These are phyloP conservation scores for Prunella fulvescens DNA, from an alignment of 2,113 vertebrate genomes.

Conservation along the genomic window DNA sequence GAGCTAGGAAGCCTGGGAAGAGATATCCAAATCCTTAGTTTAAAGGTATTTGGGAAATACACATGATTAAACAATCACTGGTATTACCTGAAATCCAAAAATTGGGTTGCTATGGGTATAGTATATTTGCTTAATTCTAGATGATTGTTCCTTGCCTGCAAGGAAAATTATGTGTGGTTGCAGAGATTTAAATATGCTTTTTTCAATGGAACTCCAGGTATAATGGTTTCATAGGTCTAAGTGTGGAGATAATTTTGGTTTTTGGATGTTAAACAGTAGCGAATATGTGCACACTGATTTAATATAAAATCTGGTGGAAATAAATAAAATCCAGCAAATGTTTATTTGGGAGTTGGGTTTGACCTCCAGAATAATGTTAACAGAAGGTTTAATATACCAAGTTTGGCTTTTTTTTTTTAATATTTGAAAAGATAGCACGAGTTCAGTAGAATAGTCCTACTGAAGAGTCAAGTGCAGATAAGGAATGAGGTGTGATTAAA, in stretches of 20 bases:
- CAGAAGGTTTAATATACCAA: neutral
- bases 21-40: constrained; percentile 31
- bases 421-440: neutral
- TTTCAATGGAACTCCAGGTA: constrained; percentile 44
- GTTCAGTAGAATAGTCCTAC: neutral
- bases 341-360: constrained; percentile 30
- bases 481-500: constrained; percentile 13
- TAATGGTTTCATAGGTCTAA: constrained; percentile 45
- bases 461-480: neutral
- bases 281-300: neutral
- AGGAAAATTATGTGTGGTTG: constrained; percentile 55
- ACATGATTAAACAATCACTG: constrained; percentile 55
- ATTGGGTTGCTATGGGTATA: constrained; percentile 6
- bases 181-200: constrained; percentile 36
- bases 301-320: constrained; percentile 4
- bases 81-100: constrained; percentile 56
- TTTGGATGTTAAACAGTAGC: constrained; percentile 4
- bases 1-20: constrained; percentile 12
- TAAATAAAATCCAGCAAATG: constrained; percentile 17
- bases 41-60: constrained; percentile 58
- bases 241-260: constrained; percentile 42
- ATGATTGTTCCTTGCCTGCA: constrained; percentile 58
- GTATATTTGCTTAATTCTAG: constrained; percentile 51
- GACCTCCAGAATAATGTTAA: constrained; percentile 10
- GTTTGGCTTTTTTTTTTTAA: neutral